phyloP scores from a whole-genome alignment of 2,888 invertebrate genomes.

The Amphipyra berbera region DNA sequence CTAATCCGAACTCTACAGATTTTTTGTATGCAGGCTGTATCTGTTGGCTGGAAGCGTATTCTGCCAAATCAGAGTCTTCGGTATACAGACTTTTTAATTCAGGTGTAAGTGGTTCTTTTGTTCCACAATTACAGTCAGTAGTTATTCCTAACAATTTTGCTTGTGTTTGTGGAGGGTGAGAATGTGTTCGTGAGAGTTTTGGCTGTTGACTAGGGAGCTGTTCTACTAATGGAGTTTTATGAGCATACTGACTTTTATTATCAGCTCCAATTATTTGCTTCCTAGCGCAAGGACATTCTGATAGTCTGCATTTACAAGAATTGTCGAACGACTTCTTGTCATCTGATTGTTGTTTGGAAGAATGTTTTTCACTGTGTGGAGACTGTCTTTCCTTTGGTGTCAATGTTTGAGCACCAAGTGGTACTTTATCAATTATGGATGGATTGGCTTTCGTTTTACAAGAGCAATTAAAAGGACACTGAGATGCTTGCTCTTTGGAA shows the following conservation, averaged over 20 bases:
- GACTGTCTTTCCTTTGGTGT: too few relatives aligned
- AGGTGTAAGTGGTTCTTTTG: too few relatives aligned
- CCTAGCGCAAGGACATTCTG: slow-evolving; percentile 1
- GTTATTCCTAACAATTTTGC: neutral
- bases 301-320: neutral
- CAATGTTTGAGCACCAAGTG: too few relatives aligned
- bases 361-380: too few relatives aligned
- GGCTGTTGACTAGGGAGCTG: neutral
- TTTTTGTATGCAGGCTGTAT: neutral
- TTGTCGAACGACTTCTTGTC: too few relatives aligned
- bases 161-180: neutral
- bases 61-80: neutral
- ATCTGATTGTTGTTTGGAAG: neutral
- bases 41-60: neutral
- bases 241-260: neutral
- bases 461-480: slow-evolving; percentile 5
- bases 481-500: neutral
- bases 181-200: neutral
- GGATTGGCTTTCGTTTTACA: neutral
- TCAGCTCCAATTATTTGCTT: neutral
- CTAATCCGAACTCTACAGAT: neutral
- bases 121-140: neutral
- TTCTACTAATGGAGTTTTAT: neutral
- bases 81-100: too few relatives aligned
- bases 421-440: neutral